Evolutionary conservation across 2,888 invertebrate species (phyloP).

Genomic region (Eupithecia inturbata): DNA sequence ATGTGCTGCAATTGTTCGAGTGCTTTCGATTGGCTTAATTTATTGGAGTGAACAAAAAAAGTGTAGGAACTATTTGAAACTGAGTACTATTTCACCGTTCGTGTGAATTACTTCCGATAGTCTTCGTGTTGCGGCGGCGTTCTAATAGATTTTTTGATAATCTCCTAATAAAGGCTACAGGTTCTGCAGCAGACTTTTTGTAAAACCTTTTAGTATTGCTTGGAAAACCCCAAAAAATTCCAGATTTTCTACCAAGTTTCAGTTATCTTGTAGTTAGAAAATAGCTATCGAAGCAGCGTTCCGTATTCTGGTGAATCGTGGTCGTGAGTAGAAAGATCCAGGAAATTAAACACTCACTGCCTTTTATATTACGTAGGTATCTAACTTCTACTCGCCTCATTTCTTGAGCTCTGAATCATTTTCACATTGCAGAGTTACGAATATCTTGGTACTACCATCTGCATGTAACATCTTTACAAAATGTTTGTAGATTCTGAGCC

Average conservation of each 20-base stretch:
- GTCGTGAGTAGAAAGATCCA: slow-evolving; percentile 57
- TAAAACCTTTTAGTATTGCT: neutral
- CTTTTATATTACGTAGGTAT: slow-evolving; percentile 53
- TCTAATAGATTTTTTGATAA: neutral
- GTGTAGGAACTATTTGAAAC: neutral
- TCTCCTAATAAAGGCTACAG: neutral
- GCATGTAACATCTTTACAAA: neutral
- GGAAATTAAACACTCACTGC: slow-evolving; percentile 68
- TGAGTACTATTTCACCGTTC: neutral
- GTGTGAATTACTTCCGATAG: neutral
- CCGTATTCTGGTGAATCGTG: neutral
- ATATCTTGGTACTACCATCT: neutral
- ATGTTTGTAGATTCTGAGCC: neutral
- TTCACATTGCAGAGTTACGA: neutral
- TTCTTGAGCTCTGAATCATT: slow-evolving; percentile 36
- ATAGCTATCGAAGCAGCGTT: neutral
- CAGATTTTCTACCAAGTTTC: neutral
- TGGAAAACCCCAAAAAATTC: neutral
- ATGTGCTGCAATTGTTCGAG: slow-evolving; percentile 37
- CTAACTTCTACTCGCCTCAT: slow-evolving; percentile 40
- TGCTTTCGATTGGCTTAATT: slow-evolving; percentile 20
- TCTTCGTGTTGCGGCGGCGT: neutral
- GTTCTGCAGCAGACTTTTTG: neutral
- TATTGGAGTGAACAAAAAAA: slow-evolving; percentile 6
- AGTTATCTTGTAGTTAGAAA: neutral